Conservation (phyloP, 2,113 vertebrate genomes). For the Strigops habroptila region DNA sequence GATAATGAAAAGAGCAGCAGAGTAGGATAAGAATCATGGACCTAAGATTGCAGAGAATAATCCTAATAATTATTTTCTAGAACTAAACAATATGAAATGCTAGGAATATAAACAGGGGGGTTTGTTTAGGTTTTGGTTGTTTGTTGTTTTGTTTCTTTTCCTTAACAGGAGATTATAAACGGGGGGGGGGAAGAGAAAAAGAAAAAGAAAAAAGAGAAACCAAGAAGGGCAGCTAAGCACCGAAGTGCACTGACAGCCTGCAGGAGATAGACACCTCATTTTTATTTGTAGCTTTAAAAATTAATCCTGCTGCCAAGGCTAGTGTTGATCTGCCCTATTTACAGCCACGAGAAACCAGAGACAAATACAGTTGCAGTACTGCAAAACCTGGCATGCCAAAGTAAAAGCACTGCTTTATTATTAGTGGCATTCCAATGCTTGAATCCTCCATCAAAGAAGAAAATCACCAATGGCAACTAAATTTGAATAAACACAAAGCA, state of each 20-base stretch:
- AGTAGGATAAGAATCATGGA: not conserved
- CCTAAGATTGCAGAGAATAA: not conserved
- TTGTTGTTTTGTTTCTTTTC: not conserved
- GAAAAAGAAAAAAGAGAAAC: not conserved
- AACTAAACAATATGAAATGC: not conserved
- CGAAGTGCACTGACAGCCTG: not conserved
- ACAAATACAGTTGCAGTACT: rapidly evolving
- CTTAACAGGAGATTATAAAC: not conserved
- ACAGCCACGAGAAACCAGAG: not conserved
- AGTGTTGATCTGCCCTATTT: not conserved
- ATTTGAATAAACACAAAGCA: not conserved
- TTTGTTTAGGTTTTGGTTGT: not conserved
- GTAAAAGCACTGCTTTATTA: not conserved
- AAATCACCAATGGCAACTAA: not conserved
- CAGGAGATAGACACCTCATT: not conserved
- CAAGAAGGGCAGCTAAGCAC: not conserved
- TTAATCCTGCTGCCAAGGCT: not conserved
- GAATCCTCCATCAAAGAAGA: not conserved
- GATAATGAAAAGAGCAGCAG: not conserved
- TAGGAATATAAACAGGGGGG: not conserved
- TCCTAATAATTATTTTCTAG: not conserved
- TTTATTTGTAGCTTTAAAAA: not conserved
- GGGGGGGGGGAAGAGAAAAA: not conserved
- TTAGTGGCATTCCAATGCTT: not conserved
- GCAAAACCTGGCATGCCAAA: not conserved